These are phyloP conservation scores for Zingel zingel DNA, from an alignment of 2,113 vertebrate species.

Conservation along the genomic window DNA sequence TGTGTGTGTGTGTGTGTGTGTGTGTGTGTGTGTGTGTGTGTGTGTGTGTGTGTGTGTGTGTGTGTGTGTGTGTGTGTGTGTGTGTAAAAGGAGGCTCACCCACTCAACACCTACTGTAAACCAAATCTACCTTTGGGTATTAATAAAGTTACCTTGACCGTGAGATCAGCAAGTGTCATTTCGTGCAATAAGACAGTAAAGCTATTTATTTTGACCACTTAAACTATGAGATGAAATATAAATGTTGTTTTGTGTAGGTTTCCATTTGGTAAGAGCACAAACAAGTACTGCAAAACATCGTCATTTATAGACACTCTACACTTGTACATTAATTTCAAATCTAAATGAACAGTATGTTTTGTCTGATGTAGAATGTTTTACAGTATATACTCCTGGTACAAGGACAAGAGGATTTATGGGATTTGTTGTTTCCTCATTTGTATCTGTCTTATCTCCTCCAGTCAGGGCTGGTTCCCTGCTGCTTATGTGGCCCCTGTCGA, in stretches of 20 bases:
- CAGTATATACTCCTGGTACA: background rate
- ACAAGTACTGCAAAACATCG: background rate
- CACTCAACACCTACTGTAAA: too few species aligned
- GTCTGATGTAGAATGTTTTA: background rate
- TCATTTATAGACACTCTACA: background rate
- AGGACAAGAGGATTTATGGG: background rate
- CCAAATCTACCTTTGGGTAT: too few species aligned
- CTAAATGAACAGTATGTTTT: background rate
- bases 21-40: too few species aligned
- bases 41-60: too few species aligned
- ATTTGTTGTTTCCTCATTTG: background rate
- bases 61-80: too few species aligned
- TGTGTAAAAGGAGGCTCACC: too few species aligned
- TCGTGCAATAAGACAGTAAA: background rate
- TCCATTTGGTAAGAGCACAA: background rate
- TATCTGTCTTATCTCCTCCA: slow-evolving; percentile 63
- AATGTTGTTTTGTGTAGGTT: background rate
- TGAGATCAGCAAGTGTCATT: background rate
- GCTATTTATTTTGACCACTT: background rate
- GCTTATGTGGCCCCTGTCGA: slow-evolving; percentile 90
- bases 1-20: too few species aligned
- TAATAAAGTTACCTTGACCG: too few species aligned
- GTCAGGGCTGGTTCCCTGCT: slow-evolving; percentile 97
- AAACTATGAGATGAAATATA: background rate
- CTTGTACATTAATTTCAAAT: too few species aligned